Evolutionary conservation across 2,797 vertebrate species (phyloP), one percentile per base, ranked within the genome.

Genomic region (Mormyrus proboscirostris): DNA sequence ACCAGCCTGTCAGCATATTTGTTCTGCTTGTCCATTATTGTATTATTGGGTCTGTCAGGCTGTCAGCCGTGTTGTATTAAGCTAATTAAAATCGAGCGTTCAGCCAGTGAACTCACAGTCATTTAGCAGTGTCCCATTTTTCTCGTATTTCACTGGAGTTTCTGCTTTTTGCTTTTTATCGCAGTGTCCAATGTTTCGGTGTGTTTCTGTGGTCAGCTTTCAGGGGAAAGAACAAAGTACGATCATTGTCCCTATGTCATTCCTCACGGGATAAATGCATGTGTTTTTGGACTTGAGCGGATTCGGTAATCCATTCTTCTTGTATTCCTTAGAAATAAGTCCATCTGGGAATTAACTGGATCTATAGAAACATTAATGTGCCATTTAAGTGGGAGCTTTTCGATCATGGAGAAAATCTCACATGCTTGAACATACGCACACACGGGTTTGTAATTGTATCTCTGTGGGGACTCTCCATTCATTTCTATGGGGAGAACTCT

Each of bases 11-110:
- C 69, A 87, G 49, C 51, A 16, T 73, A 16, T 53, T 83, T 69
- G 22, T 62, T 57, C 82, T 62, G 29, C 76, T 44, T n/a, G 50
- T 53, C 47, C n/a, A 55, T 73, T 88, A 87, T 87, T 88, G 57
- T 7, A 25, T 62, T 22, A 55, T 29, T 86, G 8, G 59, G 4
- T 50, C 10, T 12, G 9, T 47, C 59, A 44, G 22, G 44, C 7
- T 5, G 9, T 38, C 59, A 29, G 16, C 51, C 2, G 50, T 51
- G 4, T 22, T 65, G 22, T 73, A 83, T 62, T 22, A 47, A 76
- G 49, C 22, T 47, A 25, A n/a, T 88, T 90, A 88, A 47, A 41
- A 55, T 90, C n/a, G 3, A 86, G 50, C 25, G 3, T 57, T 57
- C 51, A 29, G 85, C 51, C 14, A 51, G 51, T 41, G 50, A 38